Percentiles rank a stretch among this genome's conserved stretches.
Evolutionary conservation across 2,888 invertebrate genomes (phyloP).

Genomic region (Zele albiditarsus): DNA sequence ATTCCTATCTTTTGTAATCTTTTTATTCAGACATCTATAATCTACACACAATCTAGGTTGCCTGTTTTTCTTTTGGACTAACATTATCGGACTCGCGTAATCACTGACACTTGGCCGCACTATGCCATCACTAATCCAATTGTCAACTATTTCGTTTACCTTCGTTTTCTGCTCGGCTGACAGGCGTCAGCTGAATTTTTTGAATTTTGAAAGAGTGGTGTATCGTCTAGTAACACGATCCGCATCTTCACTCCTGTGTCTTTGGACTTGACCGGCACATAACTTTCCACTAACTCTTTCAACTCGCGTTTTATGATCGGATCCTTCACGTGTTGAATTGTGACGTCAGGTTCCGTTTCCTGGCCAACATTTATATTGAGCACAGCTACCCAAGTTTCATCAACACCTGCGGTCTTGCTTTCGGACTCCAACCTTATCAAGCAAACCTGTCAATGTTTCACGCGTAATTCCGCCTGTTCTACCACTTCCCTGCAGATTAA

Average conservation of each 20-base stretch:
- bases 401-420: no score
- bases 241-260: constrained; percentile 48
- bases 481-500: constrained; percentile 27
- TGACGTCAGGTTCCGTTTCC: constrained; percentile 1
- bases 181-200: constrained; percentile 48
- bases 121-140: constrained; percentile 51
- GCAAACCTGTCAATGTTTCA: constrained; percentile 38
- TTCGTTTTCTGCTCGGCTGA: constrained; percentile 41
- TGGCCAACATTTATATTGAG: constrained; percentile 28
- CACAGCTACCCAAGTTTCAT: constrained; percentile 30
- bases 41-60: constrained; percentile 52
- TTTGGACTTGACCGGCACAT: constrained; percentile 40
- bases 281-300: constrained; percentile 34
- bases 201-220: constrained; percentile 40
- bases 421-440: no score
- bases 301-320: constrained; percentile 30
- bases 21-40: constrained; percentile 52
- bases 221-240: constrained; percentile 50
- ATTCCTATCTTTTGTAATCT: constrained; percentile 50
- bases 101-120: constrained; percentile 49
- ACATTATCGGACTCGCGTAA: constrained; percentile 33
- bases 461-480: constrained; percentile 37
- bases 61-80: constrained; percentile 54
- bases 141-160: constrained; percentile 49
- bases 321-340: constrained; percentile 37